Conservation (phyloP, 2,797 vertebrate genomes). For the Oophaga sylvatica region DNA sequence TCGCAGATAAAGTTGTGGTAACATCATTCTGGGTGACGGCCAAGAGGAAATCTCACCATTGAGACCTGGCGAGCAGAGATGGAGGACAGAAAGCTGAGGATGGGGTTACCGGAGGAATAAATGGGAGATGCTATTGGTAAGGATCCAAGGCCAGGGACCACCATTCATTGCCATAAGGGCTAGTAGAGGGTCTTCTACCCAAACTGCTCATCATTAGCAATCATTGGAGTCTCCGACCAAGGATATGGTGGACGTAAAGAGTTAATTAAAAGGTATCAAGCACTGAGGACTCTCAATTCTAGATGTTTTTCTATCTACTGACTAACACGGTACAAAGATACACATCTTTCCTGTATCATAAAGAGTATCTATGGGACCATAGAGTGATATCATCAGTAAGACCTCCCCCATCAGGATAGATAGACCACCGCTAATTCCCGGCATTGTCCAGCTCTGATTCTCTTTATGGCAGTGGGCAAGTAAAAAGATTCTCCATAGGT, state of each 20-base stretch:
- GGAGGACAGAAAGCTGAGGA: background rate
- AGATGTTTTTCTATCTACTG: too few relatives aligned
- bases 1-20: slow-evolving; percentile 1
- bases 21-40: slow-evolving; percentile 2
- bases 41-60: background rate
- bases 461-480: background rate
- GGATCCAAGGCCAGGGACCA: background rate
- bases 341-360: background rate
- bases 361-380: background rate
- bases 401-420: background rate
- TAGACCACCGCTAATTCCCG: background rate
- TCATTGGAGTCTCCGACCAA: background rate
- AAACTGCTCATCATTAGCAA: background rate
- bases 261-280: background rate
- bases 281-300: background rate
- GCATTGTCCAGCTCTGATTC: background rate
- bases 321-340: too few relatives aligned
- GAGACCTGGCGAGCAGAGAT: background rate
- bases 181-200: background rate
- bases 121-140: background rate
- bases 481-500: background rate
- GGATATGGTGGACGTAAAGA: background rate
- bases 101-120: background rate
- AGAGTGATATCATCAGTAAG: background rate
- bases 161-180: background rate